Percentiles rank a stretch among this genome's conserved stretches.
Evolutionary conservation across 2,113 vertebrate species (phyloP).

Genomic region (Leucopternis melanops): DNA sequence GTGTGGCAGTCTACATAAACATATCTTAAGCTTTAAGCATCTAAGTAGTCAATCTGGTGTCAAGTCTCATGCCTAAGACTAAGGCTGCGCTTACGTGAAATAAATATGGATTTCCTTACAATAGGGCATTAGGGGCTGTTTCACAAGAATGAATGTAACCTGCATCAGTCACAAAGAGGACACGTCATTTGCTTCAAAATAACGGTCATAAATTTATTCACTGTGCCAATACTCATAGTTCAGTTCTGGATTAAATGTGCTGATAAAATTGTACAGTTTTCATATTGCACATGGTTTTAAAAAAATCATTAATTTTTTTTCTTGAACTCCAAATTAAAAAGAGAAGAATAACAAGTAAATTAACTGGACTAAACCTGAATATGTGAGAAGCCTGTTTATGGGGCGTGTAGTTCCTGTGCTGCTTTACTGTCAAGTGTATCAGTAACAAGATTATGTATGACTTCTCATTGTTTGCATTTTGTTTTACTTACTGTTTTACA

Average conservation of each 20-base stretch:
- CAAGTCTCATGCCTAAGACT: background rate
- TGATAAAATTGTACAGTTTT: background rate
- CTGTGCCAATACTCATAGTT: background rate
- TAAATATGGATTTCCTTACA: background rate
- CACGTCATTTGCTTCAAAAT: background rate
- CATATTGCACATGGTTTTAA: background rate
- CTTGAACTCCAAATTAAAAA: background rate
- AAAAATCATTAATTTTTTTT: background rate
- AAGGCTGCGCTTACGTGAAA: background rate
- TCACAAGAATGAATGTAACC: background rate
- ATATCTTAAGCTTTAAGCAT: background rate
- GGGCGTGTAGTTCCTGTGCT: background rate
- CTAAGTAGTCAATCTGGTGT: background rate
- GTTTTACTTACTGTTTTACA: background rate
- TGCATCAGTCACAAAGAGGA: background rate
- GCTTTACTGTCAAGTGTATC: background rate
- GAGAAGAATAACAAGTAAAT: background rate
- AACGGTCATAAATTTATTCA: background rate
- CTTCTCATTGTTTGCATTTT: background rate
- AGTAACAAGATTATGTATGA: background rate
- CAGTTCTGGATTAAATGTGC: background rate
- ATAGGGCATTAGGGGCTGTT: fast-evolving
- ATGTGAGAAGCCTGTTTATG: background rate
- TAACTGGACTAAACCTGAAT: background rate
- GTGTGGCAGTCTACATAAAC: background rate